Conservation (phyloP, 2,888 invertebrate genomes). For the Pasiphila rectangulata region DNA sequence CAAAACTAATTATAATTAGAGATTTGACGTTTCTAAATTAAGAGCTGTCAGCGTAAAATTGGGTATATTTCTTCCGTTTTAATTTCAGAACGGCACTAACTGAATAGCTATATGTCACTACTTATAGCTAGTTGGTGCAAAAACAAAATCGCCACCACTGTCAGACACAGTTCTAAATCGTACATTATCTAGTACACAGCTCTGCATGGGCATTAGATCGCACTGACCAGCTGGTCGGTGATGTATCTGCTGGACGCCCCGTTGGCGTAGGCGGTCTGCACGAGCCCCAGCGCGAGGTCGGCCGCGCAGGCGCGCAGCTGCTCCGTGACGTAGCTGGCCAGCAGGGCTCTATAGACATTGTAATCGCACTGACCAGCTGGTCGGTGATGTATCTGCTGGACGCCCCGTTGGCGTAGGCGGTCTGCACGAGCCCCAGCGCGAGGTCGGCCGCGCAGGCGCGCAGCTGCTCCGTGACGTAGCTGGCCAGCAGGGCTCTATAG, state of each 20-base stretch:
- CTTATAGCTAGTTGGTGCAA: too few species aligned
- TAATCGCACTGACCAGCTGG: constrained; percentile 77
- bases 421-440: constrained; percentile 95
- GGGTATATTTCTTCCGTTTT: too few species aligned
- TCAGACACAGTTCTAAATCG: too few species aligned
- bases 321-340: not conserved
- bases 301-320: constrained; percentile 79
- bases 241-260: constrained; percentile 97
- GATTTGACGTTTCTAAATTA: too few species aligned
- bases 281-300: constrained; percentile 89
- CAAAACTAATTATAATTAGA: too few species aligned
- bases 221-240: constrained; percentile 83
- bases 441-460: constrained; percentile 81
- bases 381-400: constrained; percentile 94
- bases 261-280: constrained; percentile 99
- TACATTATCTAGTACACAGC: too few species aligned
- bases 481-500: constrained; percentile 91
- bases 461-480: constrained; percentile 84
- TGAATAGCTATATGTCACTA: too few species aligned
- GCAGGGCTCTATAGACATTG: not conserved
- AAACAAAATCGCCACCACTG: too few species aligned
- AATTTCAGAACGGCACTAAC: too few species aligned
- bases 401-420: constrained; percentile 98
- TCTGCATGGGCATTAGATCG: not conserved
- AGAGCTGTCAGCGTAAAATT: too few species aligned